Evolutionary conservation across 23 tunicate species (phyloP), one percentile per base, ranked within the genome.

Genomic region (Trididemnum miniatum): DNA sequence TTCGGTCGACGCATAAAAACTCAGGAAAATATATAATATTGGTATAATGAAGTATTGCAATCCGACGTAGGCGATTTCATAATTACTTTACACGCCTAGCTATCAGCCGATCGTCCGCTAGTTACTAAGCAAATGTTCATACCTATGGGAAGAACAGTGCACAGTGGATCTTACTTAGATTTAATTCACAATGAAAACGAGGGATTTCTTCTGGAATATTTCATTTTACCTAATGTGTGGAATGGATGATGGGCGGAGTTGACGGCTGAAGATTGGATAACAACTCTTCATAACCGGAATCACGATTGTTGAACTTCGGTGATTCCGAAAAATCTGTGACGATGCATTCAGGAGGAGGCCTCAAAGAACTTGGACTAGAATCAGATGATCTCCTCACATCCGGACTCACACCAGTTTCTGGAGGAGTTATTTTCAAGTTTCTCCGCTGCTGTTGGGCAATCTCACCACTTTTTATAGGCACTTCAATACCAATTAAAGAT

Each of bases 261-360:
- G 62, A 65, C 1, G 50, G 18, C 1, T 24, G 66, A 1, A 34
- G 29, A 30, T 22, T 20, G 50, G 35, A 49, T 3, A 33, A 25
- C 32, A 39, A 29, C 40, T 85, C 89, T 22, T 85, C 89, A 76
- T 85, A 85, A 1, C 89, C 89, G 18, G 89, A 85, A 35, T 85
- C 89, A 0, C 89, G 82, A 59, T 85, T 76, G 22, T 22, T 74
- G 34, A 4, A 25, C 3, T 9, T 30, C 28, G 76, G 26, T 39
- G 35, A 35, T 1, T 9, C 5, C n/a, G 76, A 71, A 18, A 33
- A 3, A 31, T 71, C 76, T 2, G 44, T 33, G 37, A 33, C 76
- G 37, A 35, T 33, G n/a, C 44, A 33, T 33, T 71, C n/a, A 2
- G 50, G 79, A 50, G 5, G 49, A 15, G 30, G 60, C n/a, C 33